phyloP scores from a whole-genome alignment of 2,797 vertebrate genomes.

The Anguilla obscura region DNA sequence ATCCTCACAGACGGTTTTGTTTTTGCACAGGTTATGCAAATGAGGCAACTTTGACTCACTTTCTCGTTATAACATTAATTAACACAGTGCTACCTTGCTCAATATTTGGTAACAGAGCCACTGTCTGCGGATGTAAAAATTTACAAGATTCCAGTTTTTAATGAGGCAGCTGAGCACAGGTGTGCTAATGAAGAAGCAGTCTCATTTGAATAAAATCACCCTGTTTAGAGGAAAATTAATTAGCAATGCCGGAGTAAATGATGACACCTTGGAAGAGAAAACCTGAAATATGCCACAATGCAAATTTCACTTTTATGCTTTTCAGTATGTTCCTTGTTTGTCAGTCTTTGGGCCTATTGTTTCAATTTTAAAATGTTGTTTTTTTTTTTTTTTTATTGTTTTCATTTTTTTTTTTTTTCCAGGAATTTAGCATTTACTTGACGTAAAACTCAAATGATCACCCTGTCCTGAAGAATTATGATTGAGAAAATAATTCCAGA shows the following conservation, averaged over 20 bases:
- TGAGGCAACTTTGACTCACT: constrained; percentile 55
- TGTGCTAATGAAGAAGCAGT: constrained; percentile 69
- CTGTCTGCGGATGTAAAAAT: constrained; percentile 73
- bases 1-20: constrained; percentile 44
- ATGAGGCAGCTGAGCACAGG: constrained; percentile 74
- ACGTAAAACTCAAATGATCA: neutral
- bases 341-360: constrained; percentile 38
- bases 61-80: constrained; percentile 75
- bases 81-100: constrained; percentile 77
- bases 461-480: constrained; percentile 25
- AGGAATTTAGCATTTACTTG: neutral
- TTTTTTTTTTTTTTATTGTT: no score
- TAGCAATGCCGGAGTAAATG: constrained; percentile 54
- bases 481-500: constrained; percentile 20
- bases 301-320: constrained; percentile 44
- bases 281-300: constrained; percentile 49
- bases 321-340: constrained; percentile 30
- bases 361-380: constrained; percentile 26
- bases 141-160: constrained; percentile 73
- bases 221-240: constrained; percentile 63
- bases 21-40: constrained; percentile 68
- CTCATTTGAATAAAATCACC: constrained; percentile 69
- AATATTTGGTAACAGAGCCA: constrained; percentile 76
- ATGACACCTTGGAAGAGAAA: constrained; percentile 47
- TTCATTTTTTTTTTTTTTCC: neutral